Conservation (phyloP, 2,797 vertebrate species). For the Phoebastria nigripes region DNA sequence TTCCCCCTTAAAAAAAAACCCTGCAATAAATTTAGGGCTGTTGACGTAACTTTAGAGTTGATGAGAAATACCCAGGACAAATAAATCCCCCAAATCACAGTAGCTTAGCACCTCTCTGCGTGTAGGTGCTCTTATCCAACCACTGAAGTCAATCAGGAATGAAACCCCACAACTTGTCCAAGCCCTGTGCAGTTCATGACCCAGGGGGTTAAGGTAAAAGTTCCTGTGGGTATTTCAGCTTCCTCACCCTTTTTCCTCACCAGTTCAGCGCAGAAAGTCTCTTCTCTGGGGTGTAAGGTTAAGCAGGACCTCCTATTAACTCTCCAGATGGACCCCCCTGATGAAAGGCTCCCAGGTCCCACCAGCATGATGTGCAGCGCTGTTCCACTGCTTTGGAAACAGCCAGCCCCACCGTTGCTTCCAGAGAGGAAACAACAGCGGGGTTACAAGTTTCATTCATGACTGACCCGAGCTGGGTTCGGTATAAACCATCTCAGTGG, state of each 20-base stretch:
- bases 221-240: neutral
- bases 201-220: neutral
- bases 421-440: neutral
- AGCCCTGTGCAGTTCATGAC: neutral
- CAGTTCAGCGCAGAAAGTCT: neutral
- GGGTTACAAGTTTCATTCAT: neutral
- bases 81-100: neutral
- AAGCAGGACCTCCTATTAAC: neutral
- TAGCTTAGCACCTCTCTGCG: neutral
- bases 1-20: fast-evolving
- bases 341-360: neutral
- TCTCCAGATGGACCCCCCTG: fast-evolving
- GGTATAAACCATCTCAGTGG: neutral
- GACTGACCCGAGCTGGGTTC: neutral
- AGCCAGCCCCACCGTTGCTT: fast-evolving
- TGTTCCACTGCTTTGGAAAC: neutral
- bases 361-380: fast-evolving
- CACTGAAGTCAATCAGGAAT: neutral
- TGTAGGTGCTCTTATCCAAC: neutral
- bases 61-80: neutral
- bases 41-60: neutral
- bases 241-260: neutral
- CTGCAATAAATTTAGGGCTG: neutral
- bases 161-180: neutral
- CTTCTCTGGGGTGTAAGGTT: neutral